Evolutionary conservation across 2,113 vertebrate genomes (phyloP), one percentile per base, ranked within the genome.

Genomic region (Oxyura jamaicensis): DNA sequence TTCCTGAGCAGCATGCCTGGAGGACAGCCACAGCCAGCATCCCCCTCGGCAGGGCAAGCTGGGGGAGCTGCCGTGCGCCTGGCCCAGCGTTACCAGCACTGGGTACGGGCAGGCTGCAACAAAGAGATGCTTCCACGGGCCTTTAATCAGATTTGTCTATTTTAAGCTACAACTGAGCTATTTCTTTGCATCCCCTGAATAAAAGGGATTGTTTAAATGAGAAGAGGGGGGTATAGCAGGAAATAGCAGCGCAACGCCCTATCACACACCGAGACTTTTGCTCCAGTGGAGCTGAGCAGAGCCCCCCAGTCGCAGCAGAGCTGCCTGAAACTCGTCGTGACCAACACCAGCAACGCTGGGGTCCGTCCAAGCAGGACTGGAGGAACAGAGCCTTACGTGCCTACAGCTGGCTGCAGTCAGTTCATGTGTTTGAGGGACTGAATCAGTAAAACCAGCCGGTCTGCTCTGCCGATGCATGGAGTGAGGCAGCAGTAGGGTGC

Each of bases 131-230:
- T 92, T 7, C 53, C 25, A 35, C 68, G 56, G 48, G 17, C 83
- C 73, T 86, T 26, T 84, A 92, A 91, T 83, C 83, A 94, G 86
- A 92, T 96, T 78, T 68, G 25, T 82, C 93, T 94, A 86, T 93
- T 96, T 96, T 91, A 95, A 97, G 95, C 83, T 73, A 59, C 66
- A 89, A 95, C 50, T 79, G 92, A 91, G 92, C 86, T 91, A 33
- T 94, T 87, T 94, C 88, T 50, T 91, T 71, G 53, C 91, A 93
- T 77, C 92, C 77, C 93, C 71, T 42, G 36, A 73, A 36, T 60
- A 44, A 84, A 83, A 69, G 42, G 86, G 88, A 91, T 95, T 84
- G 96, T 94, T 93, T 94, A 83, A 85, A 91, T 83, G 50, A 29
- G 60, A 79, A 69, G n/a, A 71, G 28, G 6, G 63, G 29, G 18